Evolutionary conservation across 2,797 vertebrate species (phyloP).

Genomic region (Psittacula derbiana): DNA sequence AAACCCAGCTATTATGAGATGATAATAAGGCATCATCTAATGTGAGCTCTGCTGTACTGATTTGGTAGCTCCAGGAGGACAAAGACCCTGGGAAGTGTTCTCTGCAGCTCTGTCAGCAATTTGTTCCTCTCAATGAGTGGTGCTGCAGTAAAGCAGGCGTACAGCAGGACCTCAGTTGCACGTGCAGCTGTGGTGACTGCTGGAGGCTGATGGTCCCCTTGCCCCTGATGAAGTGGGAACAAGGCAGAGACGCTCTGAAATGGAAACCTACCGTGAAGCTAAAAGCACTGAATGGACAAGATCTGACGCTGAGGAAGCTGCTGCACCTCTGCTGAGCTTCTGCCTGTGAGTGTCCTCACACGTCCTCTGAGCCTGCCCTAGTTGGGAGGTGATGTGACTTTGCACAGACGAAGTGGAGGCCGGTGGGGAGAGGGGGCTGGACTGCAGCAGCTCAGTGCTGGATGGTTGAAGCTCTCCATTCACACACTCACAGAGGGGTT

Average conservation of each 20-base stretch:
- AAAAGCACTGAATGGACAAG: accelerated
- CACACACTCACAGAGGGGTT: not conserved
- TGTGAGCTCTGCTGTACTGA: not conserved
- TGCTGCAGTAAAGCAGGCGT: accelerated
- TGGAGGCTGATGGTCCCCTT: not conserved
- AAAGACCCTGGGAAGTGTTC: not conserved
- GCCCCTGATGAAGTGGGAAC: not conserved
- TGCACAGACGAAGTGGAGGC: not conserved
- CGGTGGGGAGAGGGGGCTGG: not conserved
- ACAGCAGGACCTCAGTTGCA: not conserved
- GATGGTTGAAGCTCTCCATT: not conserved
- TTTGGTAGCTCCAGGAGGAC: not conserved
- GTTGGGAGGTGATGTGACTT: not conserved
- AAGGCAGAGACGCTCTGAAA: not conserved
- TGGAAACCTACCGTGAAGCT: not conserved
- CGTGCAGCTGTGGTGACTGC: not conserved
- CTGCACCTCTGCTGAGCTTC: not conserved
- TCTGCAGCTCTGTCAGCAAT: not conserved
- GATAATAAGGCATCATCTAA: not conserved
- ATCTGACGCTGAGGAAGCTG: not conserved
- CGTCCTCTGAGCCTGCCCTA: not conserved
- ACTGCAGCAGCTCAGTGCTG: not conserved
- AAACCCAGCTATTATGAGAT: not conserved
- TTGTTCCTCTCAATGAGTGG: not conserved
- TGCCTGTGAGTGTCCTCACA: not conserved